phyloP scores from a whole-genome alignment of 2,113 vertebrate species.

The Carollia perspicillata region DNA sequence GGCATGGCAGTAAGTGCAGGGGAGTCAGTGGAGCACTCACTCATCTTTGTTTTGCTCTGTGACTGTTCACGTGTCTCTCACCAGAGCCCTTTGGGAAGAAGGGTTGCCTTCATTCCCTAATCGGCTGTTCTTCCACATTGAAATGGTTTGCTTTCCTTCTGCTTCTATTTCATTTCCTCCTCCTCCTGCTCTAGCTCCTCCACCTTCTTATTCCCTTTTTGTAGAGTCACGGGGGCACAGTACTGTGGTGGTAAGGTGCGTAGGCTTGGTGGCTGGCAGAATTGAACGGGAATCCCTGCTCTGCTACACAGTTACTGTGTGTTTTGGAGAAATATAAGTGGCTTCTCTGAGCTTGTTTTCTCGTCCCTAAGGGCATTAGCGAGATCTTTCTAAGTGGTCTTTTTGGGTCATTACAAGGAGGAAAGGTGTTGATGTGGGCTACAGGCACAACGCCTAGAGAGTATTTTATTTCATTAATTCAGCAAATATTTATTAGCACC shows the following conservation, averaged over 20 bases:
- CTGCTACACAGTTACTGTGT: background rate
- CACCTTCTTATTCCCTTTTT: background rate
- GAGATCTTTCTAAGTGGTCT: background rate
- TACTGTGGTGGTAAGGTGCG: background rate
- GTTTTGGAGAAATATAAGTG: too few species aligned
- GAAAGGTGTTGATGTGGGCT: background rate
- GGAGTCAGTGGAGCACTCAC: background rate
- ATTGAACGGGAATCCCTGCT: background rate
- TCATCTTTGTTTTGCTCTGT: background rate
- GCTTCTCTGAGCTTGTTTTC: background rate
- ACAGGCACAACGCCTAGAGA: background rate
- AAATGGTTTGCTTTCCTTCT: background rate
- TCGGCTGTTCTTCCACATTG: background rate
- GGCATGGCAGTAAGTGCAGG: background rate
- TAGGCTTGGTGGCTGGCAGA: background rate
- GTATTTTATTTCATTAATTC: background rate
- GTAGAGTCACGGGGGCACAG: background rate
- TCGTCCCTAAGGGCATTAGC: background rate
- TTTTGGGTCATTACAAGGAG: background rate
- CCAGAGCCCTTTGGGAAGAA: background rate
- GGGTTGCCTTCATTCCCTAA: fast-evolving
- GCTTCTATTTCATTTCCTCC: background rate
- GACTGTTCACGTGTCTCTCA: too few species aligned
- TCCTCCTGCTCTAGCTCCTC: background rate
- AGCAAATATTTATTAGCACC: background rate